These are phyloP conservation scores for Lepus oiostolus DNA, from an alignment of 2,797 vertebrate genomes.

Conservation along the genomic window DNA sequence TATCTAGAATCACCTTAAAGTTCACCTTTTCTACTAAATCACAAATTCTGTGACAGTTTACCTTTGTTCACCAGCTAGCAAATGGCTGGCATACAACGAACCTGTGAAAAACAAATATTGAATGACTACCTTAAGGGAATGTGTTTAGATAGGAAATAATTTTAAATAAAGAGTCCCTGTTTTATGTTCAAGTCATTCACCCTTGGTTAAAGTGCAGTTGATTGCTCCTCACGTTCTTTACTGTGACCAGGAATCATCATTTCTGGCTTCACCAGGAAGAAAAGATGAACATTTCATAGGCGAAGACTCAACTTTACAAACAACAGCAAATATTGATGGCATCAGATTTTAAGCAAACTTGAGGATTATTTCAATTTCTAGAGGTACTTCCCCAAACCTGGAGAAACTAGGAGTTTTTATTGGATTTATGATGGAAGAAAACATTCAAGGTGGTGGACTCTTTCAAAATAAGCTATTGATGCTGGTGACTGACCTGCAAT, in stretches of 20 bases:
- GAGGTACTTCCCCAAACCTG: background rate
- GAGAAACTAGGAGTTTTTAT: background rate
- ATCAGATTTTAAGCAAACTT: background rate
- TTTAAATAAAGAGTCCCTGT: background rate
- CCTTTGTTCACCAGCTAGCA: background rate
- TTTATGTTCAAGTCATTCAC: background rate
- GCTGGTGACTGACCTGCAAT: background rate
- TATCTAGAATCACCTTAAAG: background rate
- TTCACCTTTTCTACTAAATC: background rate
- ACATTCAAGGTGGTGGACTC: background rate
- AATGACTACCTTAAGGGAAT: background rate
- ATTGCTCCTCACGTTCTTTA: background rate
- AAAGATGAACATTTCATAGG: background rate
- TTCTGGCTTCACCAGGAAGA: background rate
- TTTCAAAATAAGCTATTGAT: background rate
- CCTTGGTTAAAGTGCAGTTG: background rate
- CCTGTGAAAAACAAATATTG: background rate
- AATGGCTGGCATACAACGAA: background rate
- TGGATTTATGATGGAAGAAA: background rate
- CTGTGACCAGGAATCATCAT: background rate
- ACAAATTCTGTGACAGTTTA: background rate
- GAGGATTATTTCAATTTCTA: background rate
- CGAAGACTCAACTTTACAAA: constrained; percentile 5
- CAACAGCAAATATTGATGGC: background rate
- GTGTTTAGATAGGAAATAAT: background rate